Conservation (phyloP, 2,888 invertebrate genomes). For the Troides oblongomaculatus region DNA sequence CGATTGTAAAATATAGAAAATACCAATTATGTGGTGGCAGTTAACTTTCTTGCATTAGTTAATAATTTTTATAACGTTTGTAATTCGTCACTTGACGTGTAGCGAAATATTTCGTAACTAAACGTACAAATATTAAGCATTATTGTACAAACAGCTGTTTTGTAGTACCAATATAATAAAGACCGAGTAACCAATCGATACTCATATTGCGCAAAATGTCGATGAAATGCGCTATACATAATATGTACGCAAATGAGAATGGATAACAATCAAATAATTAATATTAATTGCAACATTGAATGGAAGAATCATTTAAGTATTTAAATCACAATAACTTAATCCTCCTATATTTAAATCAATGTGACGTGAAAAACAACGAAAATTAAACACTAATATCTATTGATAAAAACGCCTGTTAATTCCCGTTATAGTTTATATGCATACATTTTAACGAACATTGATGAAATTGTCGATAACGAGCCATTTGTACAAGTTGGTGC, state of each 20-base stretch:
- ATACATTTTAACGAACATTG: conserved; percentile 44
- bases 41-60: conserved; percentile 2
- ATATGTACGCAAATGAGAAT: conserved; percentile 41
- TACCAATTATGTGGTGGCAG: background rate
- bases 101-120: conserved; percentile 37
- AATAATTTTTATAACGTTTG: conserved; percentile 11
- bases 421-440: conserved; percentile 31
- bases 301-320: conserved; percentile 50
- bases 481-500: conserved; percentile 61
- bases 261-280: conserved; percentile 46
- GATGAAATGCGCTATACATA: conserved; percentile 67
- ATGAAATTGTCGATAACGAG: conserved; percentile 59
- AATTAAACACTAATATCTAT: background rate
- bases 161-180: conserved; percentile 62
- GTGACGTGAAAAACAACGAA: conserved; percentile 11
- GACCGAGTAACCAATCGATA: conserved; percentile 73
- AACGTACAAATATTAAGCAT: conserved; percentile 34
- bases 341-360: conserved; percentile 38
- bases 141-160: conserved; percentile 69
- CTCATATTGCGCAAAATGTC: conserved; percentile 77
- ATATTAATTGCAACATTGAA: conserved; percentile 46
- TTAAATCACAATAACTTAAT: conserved; percentile 35
- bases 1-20: no score
- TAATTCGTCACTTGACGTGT: conserved; percentile 19
- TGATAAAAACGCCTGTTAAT: background rate